phyloP scores from a whole-genome alignment of 2,888 invertebrate species.

The Ethmia dodecea region DNA sequence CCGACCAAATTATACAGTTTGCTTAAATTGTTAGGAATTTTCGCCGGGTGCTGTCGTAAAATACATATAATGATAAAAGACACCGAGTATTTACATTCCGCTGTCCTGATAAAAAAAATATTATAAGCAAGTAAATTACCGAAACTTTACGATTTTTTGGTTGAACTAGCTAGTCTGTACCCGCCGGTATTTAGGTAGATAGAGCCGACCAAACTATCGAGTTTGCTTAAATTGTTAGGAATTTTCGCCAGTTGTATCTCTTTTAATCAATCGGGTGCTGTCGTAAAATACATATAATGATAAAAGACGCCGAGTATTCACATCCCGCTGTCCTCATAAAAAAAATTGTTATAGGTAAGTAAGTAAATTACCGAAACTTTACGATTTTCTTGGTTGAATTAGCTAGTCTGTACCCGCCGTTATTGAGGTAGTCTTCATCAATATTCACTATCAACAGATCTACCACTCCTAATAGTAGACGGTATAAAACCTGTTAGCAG shows the following conservation, averaged over 20 bases:
- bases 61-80: constrained; percentile 8
- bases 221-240: constrained; percentile 24
- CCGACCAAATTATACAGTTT: constrained; percentile 34
- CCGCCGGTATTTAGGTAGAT: too few relatives aligned
- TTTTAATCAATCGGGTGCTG: constrained; percentile 24
- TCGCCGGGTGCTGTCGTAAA: constrained; percentile 21
- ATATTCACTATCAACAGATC: too few relatives aligned
- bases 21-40: constrained; percentile 20
- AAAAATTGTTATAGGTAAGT: too few relatives aligned
- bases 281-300: constrained; percentile 18
- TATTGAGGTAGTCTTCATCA: too few relatives aligned
- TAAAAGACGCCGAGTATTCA: not conserved
- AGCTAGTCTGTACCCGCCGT: too few relatives aligned
- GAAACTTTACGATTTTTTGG: too few relatives aligned
- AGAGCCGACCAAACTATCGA: constrained; percentile 37
- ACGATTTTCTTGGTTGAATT: too few relatives aligned
- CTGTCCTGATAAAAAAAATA: too few relatives aligned
- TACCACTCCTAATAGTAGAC: too few relatives aligned
- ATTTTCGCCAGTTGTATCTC: constrained; percentile 19
- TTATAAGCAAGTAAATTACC: not conserved
- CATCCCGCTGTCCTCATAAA: constrained; percentile 20
- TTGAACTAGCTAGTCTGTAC: too few relatives aligned
- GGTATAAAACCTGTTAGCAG: too few relatives aligned
- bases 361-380: not conserved
- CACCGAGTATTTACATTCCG: not conserved